Evolutionary conservation across 2,888 invertebrate genomes (phyloP).

Genomic region (Malacosoma neustria): DNA sequence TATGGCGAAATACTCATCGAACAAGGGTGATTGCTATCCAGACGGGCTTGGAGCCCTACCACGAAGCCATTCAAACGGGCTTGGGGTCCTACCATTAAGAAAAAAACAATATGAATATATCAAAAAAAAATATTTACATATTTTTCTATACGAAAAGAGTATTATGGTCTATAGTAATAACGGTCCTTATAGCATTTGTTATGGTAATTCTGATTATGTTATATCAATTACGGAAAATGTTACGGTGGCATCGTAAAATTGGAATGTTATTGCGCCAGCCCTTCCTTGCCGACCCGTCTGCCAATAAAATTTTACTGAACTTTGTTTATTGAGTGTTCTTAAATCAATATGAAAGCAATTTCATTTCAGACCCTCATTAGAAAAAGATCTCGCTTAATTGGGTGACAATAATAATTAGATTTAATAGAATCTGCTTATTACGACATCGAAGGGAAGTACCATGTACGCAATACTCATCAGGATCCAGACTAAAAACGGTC

Average conservation of each 20-base stretch:
- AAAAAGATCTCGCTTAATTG: background rate
- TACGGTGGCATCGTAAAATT: background rate
- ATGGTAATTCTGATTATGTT: slow-evolving; percentile 18
- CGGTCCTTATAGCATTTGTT: slow-evolving; percentile 1
- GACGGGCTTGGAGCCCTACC: no score
- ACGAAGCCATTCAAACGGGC: no score
- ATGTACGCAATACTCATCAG: no score
- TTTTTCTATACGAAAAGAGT: no score
- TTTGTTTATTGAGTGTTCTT: background rate
- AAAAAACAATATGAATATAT: no score
- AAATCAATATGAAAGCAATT: background rate
- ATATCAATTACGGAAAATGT: slow-evolving; percentile 15
- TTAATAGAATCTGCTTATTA: no score
- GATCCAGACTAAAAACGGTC: no score
- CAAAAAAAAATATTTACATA: no score
- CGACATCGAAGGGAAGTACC: no score
- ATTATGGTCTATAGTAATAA: background rate
- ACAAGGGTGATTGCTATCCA: no score
- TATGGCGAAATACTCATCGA: no score
- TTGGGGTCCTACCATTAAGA: no score
- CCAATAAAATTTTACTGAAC: background rate
- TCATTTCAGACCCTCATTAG: background rate
- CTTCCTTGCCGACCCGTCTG: background rate
- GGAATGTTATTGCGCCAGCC: background rate
- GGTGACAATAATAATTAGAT: background rate